Percentiles rank a stretch among this genome's conserved stretches.
Conservation (phyloP, 2,113 vertebrate species). For the Papio anubis region DNA sequence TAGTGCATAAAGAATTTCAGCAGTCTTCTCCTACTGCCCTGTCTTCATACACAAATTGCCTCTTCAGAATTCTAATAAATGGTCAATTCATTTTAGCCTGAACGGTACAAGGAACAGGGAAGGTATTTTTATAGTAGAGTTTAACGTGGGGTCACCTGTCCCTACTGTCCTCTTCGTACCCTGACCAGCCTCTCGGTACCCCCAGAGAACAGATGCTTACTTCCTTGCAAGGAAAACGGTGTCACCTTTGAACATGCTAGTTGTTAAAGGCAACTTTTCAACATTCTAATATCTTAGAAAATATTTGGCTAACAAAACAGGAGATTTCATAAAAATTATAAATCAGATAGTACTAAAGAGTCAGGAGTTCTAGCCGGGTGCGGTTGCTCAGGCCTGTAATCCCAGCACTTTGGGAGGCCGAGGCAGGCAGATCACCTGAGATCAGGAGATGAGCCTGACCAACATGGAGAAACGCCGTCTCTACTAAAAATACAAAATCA, state of each 20-base stretch:
- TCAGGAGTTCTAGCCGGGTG: no score
- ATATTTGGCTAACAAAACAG: background rate
- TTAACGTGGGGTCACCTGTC: background rate
- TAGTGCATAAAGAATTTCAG: background rate
- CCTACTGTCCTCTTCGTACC: background rate
- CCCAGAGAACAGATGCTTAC: background rate
- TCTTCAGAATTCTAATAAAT: background rate
- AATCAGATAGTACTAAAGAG: background rate
- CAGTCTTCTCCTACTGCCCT: background rate
- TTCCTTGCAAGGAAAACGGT: background rate
- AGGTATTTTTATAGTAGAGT: background rate
- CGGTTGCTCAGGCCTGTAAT: no score
- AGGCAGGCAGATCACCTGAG: no score
- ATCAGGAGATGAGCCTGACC: no score
- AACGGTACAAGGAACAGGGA: background rate
- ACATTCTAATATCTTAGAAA: background rate
- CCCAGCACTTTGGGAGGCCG: no score
- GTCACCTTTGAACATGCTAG: background rate
- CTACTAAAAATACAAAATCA: no score
- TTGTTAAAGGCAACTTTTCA: background rate
- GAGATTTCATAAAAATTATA: background rate
- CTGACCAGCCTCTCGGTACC: background rate
- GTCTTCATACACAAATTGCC: background rate
- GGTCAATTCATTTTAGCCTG: background rate
- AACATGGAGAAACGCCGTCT: no score